Percentiles rank a stretch among this genome's conserved stretches.
These are phyloP conservation scores for Erythrocercus mccallii DNA, from an alignment of 2,113 vertebrate species.

Conservation along the genomic window DNA sequence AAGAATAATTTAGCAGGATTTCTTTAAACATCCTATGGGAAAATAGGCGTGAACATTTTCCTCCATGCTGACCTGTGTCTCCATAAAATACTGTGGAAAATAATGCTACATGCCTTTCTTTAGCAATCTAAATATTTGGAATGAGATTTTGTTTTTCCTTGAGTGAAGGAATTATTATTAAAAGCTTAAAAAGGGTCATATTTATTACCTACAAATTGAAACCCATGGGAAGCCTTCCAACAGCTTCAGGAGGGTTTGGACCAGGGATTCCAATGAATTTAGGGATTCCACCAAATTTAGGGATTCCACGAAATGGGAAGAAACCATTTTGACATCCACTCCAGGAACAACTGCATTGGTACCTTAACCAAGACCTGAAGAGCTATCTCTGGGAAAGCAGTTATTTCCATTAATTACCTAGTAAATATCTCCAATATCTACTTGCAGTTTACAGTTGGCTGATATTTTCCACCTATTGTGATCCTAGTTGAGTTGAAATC, in stretches of 20 bases:
- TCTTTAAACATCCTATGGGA: constrained; percentile 5
- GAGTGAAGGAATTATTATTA: neutral
- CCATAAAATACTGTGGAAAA: constrained; percentile 29
- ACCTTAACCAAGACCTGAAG: neutral
- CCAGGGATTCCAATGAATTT: neutral
- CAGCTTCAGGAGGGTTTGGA: neutral
- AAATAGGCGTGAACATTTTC: constrained; percentile 1
- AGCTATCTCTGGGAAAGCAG: neutral
- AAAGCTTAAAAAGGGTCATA: neutral
- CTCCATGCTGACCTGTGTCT: neutral
- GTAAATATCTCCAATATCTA: neutral
- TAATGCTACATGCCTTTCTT: constrained; percentile 6
- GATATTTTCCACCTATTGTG: neutral
- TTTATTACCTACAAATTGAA: neutral
- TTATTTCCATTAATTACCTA: neutral
- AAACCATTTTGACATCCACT: neutral
- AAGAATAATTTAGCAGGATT: neutral
- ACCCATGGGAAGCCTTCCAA: neutral
- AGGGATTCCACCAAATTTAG: neutral
- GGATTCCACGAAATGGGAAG: neutral
- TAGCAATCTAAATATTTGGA: constrained; percentile 46
- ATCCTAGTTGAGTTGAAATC: neutral
- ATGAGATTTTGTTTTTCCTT: neutral
- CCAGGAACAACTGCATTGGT: neutral
- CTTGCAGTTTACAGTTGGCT: neutral